Evolutionary conservation across 2,888 invertebrate genomes (phyloP).

Genomic region (Pterostichus madidus): DNA sequence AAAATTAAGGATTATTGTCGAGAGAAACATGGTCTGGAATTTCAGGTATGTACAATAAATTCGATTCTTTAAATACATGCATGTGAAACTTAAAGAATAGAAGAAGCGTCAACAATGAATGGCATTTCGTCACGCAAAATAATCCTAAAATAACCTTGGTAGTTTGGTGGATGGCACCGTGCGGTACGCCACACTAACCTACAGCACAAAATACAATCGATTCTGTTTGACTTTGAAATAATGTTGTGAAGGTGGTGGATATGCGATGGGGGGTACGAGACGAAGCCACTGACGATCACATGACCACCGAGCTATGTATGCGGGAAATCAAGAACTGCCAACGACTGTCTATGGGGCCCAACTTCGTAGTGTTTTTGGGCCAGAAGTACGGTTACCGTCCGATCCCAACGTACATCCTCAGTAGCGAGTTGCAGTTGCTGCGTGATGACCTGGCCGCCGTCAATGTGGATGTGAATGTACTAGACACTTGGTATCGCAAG

Average conservation of each 20-base stretch:
- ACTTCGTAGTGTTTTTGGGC: constrained; percentile 97
- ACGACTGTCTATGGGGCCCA: constrained; percentile 97
- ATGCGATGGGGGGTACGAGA: constrained; percentile 99
- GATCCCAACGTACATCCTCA: constrained; percentile 96
- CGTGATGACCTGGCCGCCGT: constrained; percentile 91
- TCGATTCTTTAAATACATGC: not conserved
- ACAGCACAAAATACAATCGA: constrained; percentile 2
- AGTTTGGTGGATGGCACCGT: constrained; percentile 66
- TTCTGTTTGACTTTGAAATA: constrained; percentile 17
- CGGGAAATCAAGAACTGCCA: constrained; percentile 99
- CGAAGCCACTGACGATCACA: constrained; percentile 99
- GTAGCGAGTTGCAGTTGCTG: constrained; percentile 92
- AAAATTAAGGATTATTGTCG: constrained; percentile 97
- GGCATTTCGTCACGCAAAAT: not conserved
- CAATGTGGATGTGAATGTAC: constrained; percentile 88
- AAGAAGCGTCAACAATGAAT: not conserved
- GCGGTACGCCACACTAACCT: constrained; percentile 69
- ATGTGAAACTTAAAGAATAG: not conserved
- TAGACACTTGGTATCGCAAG: constrained; percentile 97
- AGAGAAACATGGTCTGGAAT: constrained; percentile 98
- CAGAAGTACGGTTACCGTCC: constrained; percentile 99
- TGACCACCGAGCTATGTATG: constrained; percentile 99
- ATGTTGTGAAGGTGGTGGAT: constrained; percentile 89
- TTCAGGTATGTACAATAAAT: constrained; percentile 85
- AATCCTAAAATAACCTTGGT: constrained; percentile 28